These are phyloP conservation scores for Theretra japonica DNA, from an alignment of 2,888 invertebrate species.

Conservation along the genomic window DNA sequence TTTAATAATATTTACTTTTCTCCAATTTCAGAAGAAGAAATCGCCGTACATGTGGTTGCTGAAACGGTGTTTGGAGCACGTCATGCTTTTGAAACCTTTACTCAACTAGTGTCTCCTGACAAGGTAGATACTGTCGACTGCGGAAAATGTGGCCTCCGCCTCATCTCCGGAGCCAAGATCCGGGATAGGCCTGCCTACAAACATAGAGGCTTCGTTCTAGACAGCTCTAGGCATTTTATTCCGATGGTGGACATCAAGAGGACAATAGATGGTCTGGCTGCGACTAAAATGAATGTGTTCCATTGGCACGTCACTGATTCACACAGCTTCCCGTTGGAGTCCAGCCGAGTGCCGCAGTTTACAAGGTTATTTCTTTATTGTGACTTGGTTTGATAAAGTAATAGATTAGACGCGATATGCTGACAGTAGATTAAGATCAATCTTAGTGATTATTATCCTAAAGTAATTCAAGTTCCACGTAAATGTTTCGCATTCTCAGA, in stretches of 20 bases:
- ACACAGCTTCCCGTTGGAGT: conserved; percentile 95
- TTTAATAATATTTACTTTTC: background rate
- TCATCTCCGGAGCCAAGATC: conserved; percentile 87
- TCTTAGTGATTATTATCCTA: background rate
- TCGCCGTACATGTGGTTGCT: conserved; percentile 83
- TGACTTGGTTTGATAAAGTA: background rate
- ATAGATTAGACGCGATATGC: too few relatives aligned
- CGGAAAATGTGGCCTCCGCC: conserved; percentile 81
- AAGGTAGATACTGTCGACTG: conserved; percentile 54
- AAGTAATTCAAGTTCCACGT: too few relatives aligned
- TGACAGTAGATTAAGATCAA: too few relatives aligned
- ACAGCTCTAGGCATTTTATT: conserved; percentile 95
- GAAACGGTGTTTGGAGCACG: conserved; percentile 89
- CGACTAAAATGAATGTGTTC: conserved; percentile 95
- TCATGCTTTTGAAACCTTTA: conserved; percentile 90
- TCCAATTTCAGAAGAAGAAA: conserved; percentile 66
- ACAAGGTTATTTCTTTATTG: conserved; percentile 79
- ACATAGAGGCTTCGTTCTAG: conserved; percentile 94
- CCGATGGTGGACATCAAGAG: conserved; percentile 87
- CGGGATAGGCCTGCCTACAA: conserved; percentile 91
- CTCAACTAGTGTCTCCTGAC: conserved; percentile 85
- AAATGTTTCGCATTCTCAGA: too few relatives aligned
- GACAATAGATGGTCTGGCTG: conserved; percentile 93
- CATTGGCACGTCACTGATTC: conserved; percentile 97
- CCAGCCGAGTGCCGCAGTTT: conserved; percentile 89